These are phyloP conservation scores for Cybosia mesomella DNA, from an alignment of 2,888 invertebrate genomes.

Conservation along the genomic window DNA sequence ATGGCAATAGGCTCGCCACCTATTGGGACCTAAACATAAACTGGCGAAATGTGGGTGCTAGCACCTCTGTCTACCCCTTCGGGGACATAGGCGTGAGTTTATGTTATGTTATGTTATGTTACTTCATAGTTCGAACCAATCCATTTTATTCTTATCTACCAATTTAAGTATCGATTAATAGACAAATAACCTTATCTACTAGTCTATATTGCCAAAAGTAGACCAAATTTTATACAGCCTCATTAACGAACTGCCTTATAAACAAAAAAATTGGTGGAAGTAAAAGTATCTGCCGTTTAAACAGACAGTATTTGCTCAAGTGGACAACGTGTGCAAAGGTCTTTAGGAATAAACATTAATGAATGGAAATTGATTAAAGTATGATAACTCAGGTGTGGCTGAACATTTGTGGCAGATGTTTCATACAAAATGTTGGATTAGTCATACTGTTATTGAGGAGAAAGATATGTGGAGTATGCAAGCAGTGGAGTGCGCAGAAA, in stretches of 20 bases:
- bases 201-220: background rate
- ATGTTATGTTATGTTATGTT: no score
- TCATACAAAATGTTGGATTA: slow-evolving; percentile 26
- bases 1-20: no score
- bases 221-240: slow-evolving; percentile 1
- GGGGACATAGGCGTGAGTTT: no score
- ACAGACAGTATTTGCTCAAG: slow-evolving; percentile 36
- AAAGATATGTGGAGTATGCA: slow-evolving; percentile 18
- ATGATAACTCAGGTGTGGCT: slow-evolving; percentile 43
- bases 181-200: no score
- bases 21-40: no score
- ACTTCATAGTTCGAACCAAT: no score
- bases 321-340: slow-evolving; percentile 33
- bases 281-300: slow-evolving; percentile 14
- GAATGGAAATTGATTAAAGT: slow-evolving; percentile 51
- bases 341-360: slow-evolving; percentile 35
- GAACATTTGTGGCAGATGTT: slow-evolving; percentile 37
- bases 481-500: slow-evolving; percentile 7
- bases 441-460: slow-evolving; percentile 29
- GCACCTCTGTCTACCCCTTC: no score
- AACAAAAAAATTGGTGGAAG: slow-evolving; percentile 11
- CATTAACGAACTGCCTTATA: slow-evolving; percentile 1
- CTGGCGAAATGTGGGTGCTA: no score
- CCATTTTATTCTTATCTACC: no score
- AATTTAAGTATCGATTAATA: no score